phyloP scores from a whole-genome alignment of 1,140 invertebrate species.

The Xylocopa sonorina region DNA sequence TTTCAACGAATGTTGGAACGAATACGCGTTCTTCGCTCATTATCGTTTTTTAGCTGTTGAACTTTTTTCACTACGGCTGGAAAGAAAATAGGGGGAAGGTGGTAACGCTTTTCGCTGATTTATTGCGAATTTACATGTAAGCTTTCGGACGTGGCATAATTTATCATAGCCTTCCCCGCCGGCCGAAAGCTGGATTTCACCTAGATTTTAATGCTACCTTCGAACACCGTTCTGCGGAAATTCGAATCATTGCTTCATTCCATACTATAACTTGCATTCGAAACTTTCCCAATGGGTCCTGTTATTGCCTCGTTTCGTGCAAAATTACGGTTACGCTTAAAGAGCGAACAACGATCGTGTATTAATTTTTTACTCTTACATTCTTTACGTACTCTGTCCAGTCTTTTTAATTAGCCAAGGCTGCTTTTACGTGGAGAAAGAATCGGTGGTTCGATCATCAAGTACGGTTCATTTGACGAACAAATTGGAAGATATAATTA shows the following conservation, averaged over 20 bases:
- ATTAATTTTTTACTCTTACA: background rate
- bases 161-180: background rate
- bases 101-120: background rate
- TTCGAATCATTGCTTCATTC: background rate
- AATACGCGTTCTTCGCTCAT: background rate
- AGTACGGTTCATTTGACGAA: background rate
- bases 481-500: background rate
- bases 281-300: too few species aligned
- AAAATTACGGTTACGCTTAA: too few species aligned
- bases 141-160: background rate
- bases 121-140: constrained; percentile 1
- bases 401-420: too few species aligned
- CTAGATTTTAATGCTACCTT: background rate
- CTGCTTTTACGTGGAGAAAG: too few species aligned
- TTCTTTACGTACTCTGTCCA: background rate
- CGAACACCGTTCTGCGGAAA: background rate
- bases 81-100: background rate
- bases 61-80: background rate
- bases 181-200: background rate
- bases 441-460: too few species aligned
- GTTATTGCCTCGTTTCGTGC: too few species aligned
- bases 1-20: background rate
- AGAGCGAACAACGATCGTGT: too few species aligned
- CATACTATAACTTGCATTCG: too few species aligned
- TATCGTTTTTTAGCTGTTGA: background rate